Conservation (phyloP, 2,888 invertebrate species). For the Temnothorax unifasciatus region DNA sequence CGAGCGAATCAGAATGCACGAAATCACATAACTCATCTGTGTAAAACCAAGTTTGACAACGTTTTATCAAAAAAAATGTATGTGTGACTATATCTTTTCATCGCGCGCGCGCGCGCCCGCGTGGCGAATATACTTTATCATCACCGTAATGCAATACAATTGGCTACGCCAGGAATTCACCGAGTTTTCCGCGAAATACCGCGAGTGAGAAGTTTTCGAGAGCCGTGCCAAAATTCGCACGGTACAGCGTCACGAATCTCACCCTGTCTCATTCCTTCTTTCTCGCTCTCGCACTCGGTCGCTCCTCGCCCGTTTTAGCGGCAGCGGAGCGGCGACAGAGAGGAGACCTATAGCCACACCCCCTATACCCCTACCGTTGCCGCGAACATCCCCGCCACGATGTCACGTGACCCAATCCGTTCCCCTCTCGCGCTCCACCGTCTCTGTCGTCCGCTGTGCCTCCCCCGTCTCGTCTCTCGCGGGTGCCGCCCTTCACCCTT, state of each 20-base stretch:
- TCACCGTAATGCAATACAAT: constrained; percentile 69
- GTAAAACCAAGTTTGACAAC: background rate
- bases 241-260: constrained; percentile 72
- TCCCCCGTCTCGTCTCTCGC: constrained; percentile 42
- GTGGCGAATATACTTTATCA: constrained; percentile 64
- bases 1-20: background rate
- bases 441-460: constrained; percentile 85
- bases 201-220: constrained; percentile 78
- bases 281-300: constrained; percentile 43
- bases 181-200: constrained; percentile 73
- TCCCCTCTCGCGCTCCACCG: constrained; percentile 86
- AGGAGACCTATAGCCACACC: constrained; percentile 75
- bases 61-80: background rate
- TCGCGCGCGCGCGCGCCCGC: background rate
- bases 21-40: constrained; percentile 3
- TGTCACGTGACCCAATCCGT: constrained; percentile 87
- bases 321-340: constrained; percentile 77
- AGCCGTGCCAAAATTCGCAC: constrained; percentile 83
- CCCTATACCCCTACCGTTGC: constrained; percentile 76
- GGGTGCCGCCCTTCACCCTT: constrained; percentile 66
- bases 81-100: background rate
- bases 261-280: constrained; percentile 60
- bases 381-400: constrained; percentile 80
- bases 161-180: constrained; percentile 67
- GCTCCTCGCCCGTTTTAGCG: constrained; percentile 69